Evolutionary conservation across 2,888 invertebrate genomes (phyloP).

Genomic region (Tenodera sinensis): DNA sequence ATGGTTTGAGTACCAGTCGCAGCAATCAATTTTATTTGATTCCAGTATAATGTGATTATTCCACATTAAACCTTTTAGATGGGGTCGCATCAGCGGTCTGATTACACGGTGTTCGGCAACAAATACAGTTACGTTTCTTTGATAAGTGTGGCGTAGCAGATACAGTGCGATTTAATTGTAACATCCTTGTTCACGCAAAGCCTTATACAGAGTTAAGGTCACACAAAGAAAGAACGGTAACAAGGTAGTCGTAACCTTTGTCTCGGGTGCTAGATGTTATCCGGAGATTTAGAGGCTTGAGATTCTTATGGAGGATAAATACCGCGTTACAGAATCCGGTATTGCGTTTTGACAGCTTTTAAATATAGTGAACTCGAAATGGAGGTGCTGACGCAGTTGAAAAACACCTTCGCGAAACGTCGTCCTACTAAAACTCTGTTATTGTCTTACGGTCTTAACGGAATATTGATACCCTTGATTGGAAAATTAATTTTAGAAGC

Average conservation of each 20-base stretch:
- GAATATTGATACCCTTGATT: no score
- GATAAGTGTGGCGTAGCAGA: no score
- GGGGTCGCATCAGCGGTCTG: no score
- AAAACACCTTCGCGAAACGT: neutral
- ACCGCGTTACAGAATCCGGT: neutral
- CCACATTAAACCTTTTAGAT: no score
- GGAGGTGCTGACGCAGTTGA: neutral
- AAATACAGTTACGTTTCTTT: no score
- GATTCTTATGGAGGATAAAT: neutral
- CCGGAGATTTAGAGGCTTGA: neutral
- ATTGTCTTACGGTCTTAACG: no score
- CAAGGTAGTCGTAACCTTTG: neutral
- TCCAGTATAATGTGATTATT: no score
- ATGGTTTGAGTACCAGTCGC: no score
- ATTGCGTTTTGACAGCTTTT: neutral
- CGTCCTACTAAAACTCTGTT: neutral
- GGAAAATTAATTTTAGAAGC: no score
- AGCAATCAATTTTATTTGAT: no score
- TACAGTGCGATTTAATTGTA: neutral
- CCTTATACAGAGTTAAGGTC: neutral
- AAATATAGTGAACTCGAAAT: neutral
- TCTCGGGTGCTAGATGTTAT: neutral
- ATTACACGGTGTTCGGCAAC: no score
- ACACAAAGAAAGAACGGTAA: neutral
- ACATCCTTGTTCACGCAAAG: neutral